Conservation (phyloP, 2,888 invertebrate species). For the Caenorhabditis becei region DNA sequence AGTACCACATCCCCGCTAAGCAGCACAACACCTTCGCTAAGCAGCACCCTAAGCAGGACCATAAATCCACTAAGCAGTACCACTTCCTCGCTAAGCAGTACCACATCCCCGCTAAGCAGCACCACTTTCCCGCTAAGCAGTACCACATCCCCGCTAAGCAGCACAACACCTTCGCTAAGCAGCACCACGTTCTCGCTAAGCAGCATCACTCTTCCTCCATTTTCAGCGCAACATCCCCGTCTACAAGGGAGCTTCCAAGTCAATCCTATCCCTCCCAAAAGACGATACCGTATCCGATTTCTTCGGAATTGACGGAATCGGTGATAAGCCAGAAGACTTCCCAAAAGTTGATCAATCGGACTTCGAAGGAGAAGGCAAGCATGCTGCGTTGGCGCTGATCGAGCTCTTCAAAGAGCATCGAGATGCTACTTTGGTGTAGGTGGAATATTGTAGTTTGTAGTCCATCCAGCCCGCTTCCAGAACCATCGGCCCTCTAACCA, state of each 20-base stretch:
- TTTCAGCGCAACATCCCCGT: conserved; percentile 75
- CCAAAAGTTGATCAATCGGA: conserved; percentile 64
- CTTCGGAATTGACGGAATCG: conserved; percentile 76
- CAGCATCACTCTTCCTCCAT: too few species aligned
- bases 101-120: too few species aligned
- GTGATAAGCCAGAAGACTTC: conserved; percentile 68
- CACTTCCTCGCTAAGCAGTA: too few species aligned
- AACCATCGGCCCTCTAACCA: conserved; percentile 82
- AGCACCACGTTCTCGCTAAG: too few species aligned
- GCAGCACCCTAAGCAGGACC: too few species aligned
- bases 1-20: too few species aligned
- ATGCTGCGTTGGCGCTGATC: conserved; percentile 52
- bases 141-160: too few species aligned
- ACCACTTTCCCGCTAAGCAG: too few species aligned
- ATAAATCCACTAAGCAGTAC: too few species aligned
- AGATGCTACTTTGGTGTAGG: conserved; percentile 55
- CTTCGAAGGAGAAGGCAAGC: conserved; percentile 41
- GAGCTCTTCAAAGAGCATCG: conserved; percentile 41
- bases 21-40: too few species aligned
- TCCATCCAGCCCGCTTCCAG: conserved; percentile 10
- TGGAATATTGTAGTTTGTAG: background rate
- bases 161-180: too few species aligned
- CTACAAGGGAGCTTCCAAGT: conserved; percentile 75
- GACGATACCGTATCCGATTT: conserved; percentile 65
- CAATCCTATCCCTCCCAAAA: conserved; percentile 55